Percentiles rank a stretch among this genome's conserved stretches.
Evolutionary conservation across 2,888 invertebrate species (phyloP).

Genomic region (Microctonus aethiopoides): DNA sequence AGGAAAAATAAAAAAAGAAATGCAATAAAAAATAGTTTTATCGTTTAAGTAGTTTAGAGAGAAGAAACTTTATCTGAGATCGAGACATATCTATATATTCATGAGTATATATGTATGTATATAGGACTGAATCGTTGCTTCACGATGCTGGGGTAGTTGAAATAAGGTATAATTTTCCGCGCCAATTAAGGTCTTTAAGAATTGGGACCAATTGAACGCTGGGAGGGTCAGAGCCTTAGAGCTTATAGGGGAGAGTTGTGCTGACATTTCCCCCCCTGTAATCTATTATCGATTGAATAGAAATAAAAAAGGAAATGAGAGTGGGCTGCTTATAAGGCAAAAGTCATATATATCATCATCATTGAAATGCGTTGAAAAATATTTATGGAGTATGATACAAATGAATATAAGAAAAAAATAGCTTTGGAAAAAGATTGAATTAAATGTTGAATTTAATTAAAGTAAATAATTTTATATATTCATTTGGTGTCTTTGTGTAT

Average conservation of each 20-base stretch:
- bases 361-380: no score
- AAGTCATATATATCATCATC: constrained; percentile 4
- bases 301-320: constrained; percentile 32
- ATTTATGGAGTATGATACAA: no score
- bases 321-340: constrained; percentile 3
- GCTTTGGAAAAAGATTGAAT: no score
- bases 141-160: constrained; percentile 47
- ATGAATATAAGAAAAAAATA: no score
- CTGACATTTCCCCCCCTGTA: constrained; percentile 61
- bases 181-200: constrained; percentile 68
- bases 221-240: constrained; percentile 63
- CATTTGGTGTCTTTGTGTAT: no score
- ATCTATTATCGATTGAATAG: constrained; percentile 67
- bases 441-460: no score
- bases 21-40: no score
- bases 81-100: no score
- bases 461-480: no score
- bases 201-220: constrained; percentile 66
- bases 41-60: constrained; percentile 27
- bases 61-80: neutral
- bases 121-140: constrained; percentile 22
- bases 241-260: constrained; percentile 58
- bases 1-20: constrained; percentile 24
- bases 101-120: constrained; percentile 16
- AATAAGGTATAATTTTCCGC: constrained; percentile 68